Conservation (phyloP, 2,888 invertebrate genomes). For the Drosophila kambysellisi region DNA sequence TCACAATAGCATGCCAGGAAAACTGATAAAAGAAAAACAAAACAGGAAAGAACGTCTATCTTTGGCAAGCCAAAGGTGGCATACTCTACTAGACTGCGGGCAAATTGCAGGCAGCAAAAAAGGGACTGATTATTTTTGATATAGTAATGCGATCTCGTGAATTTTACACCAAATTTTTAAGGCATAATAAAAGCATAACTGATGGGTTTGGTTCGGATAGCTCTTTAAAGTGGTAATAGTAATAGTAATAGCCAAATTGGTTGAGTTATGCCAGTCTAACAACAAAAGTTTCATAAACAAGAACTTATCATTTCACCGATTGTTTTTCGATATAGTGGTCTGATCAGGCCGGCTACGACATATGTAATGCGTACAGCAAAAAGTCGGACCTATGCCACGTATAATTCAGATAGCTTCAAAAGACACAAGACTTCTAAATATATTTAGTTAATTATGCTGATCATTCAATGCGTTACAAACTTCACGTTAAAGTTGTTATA, state of each 20-base stretch:
- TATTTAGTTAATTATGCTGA: background rate
- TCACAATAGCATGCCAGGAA: constrained; percentile 36
- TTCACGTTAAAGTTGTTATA: background rate
- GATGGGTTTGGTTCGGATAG: too few relatives aligned
- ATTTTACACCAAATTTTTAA: too few relatives aligned
- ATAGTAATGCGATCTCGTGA: background rate
- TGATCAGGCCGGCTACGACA: background rate
- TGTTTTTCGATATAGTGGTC: background rate
- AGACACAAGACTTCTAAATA: background rate
- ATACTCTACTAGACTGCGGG: background rate
- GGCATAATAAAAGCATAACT: background rate
- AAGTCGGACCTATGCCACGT: background rate
- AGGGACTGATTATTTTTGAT: background rate
- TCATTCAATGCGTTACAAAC: background rate
- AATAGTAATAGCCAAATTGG: background rate
- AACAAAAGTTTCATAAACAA: background rate
- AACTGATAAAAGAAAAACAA: constrained; percentile 21
- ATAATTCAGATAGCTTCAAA: too few relatives aligned
- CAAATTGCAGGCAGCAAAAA: background rate
- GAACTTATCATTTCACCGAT: background rate
- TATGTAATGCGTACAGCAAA: background rate
- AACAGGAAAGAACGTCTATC: background rate
- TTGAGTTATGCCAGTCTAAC: background rate
- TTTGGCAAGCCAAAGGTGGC: background rate
- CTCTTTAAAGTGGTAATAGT: background rate